Conservation (phyloP, 2,888 invertebrate genomes). For the Pyrochroa serraticornis region DNA sequence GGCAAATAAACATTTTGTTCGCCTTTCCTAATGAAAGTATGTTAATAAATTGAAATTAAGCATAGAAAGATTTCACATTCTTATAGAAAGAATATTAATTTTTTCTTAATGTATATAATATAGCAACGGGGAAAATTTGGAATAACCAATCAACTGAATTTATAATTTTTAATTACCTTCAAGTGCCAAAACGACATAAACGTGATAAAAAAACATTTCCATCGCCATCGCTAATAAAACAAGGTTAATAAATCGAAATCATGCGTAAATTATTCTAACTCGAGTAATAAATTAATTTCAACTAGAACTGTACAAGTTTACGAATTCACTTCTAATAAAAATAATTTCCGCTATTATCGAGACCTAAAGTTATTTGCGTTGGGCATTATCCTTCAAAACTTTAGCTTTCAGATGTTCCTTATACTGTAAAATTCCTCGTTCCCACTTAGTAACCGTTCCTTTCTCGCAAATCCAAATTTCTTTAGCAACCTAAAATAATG, state of each 20-base stretch:
- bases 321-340: slow-evolving; percentile 27
- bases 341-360: slow-evolving; percentile 24
- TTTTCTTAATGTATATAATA: no score
- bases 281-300: slow-evolving; percentile 30
- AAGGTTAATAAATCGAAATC: slow-evolving; percentile 8
- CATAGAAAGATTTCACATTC: no score
- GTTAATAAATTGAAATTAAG: slow-evolving; percentile 2
- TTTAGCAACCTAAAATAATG: slow-evolving; percentile 84
- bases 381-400: slow-evolving; percentile 75
- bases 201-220: no score
- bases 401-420: slow-evolving; percentile 92
- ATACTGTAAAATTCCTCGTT: slow-evolving; percentile 93
- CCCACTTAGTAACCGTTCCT: slow-evolving; percentile 94
- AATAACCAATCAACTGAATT: no score
- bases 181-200: no score
- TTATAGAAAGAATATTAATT: no score
- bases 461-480: slow-evolving; percentile 99
- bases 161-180: not conserved
- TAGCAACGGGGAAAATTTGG: no score
- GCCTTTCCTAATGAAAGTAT: not conserved
- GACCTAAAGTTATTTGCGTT: slow-evolving; percentile 53
- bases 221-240: no score
- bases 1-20: not conserved
- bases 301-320: slow-evolving; percentile 27
- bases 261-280: slow-evolving; percentile 1